Base-by-base conservation (phyloP, 2,888 invertebrate species). In the Cinara cedri region DNA sequence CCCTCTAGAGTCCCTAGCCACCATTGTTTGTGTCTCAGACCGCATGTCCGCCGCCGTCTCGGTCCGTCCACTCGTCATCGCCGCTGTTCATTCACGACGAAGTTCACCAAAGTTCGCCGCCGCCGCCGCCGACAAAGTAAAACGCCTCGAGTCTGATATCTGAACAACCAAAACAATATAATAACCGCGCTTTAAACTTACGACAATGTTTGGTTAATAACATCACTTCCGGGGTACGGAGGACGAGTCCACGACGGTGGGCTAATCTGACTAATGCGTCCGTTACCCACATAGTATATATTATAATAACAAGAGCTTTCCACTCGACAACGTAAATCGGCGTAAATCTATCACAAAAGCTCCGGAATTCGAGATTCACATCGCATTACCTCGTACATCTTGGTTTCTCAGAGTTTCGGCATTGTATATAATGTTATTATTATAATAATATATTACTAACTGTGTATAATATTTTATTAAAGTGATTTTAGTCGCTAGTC, bases 191-290 rank as follows among this genome's bases (percentile, higher is more conserved):
- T 68, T 4, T 55, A 68, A 78, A 78, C 76, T 51, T 16, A 63
- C 44, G 54, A 65, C 75, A 60, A 68, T 49, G 76, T 78, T 78
- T 68, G 60, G 68, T 49, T 78, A 78, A 78, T 68, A 78, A 78
- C 68, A 60, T 76, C 68, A 42, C 76, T 60, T 60, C 26, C 46
- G 65, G 54, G 57, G 24, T 46, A 51, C 16, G 55, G 1, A 6
- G n/a, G 26, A 26, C 49, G 9, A 11, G 9, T 24, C 75, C 62
- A 11, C 21, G n/a, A n/a, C 34, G 34, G 34, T 4, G 19, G 49
- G 19, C 55, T 60, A 78, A 78, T 78, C 76, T 68, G 21, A 78
- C 76, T 78, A 78, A 78, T 70, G 76, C 68, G n/a, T 66, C 66
- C 55, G 46, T 76, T 19, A 24, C 9, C 34, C 1, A 11, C n/a